These are phyloP conservation scores for Tauraco erythrolophus DNA, from an alignment of 2,113 vertebrate genomes.

Conservation along the genomic window DNA sequence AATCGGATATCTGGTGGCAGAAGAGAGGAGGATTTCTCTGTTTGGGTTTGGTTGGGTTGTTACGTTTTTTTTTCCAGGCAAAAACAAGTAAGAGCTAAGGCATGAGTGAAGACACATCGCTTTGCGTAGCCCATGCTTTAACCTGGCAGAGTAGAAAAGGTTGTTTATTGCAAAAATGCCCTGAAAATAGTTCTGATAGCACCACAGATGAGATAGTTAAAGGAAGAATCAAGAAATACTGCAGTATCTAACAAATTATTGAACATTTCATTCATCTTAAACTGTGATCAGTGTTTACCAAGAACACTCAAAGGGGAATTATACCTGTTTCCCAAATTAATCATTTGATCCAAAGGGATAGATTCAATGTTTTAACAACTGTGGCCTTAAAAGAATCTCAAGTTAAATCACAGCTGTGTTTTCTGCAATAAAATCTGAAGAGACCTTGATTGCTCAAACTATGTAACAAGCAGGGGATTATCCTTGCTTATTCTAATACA, in stretches of 20 bases:
- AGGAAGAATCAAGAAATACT: background rate
- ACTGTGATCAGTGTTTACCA: background rate
- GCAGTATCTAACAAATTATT: background rate
- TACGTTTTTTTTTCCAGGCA: background rate
- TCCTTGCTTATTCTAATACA: background rate
- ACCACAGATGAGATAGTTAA: background rate
- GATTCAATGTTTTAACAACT: background rate
- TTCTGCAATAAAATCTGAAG: background rate
- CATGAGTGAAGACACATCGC: background rate
- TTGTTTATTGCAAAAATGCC: background rate
- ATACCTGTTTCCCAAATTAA: background rate
- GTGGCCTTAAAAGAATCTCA: background rate
- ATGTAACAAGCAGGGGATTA: background rate
- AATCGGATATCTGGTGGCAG: background rate
- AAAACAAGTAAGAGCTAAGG: background rate
- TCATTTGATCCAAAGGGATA: background rate
- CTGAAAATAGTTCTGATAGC: background rate
- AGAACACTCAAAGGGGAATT: background rate
- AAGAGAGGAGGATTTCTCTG: background rate
- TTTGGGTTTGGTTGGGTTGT: background rate
- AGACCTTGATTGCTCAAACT: background rate
- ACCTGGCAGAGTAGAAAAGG: background rate
- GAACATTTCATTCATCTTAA: background rate
- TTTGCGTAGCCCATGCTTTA: background rate
- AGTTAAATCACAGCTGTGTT: background rate